Base-by-base conservation (phyloP, 1,140 invertebrate genomes). In the Drosophila insularis region DNA sequence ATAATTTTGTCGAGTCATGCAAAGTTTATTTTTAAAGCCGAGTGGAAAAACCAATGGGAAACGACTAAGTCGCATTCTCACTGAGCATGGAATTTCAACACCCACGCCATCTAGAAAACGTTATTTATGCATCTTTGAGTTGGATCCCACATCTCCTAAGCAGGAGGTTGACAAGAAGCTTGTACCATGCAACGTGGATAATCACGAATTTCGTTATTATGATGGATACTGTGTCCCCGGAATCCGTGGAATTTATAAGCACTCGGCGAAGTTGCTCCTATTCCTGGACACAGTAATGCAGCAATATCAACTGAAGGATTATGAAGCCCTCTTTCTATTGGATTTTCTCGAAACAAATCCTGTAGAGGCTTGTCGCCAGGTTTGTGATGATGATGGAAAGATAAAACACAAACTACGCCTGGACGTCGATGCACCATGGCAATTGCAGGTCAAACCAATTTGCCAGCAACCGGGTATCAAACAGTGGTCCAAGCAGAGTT, bases 351-450 rank as follows among this genome's bases (percentile, higher is more conserved):
- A 67, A 19, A 23, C 17, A 17, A 64, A 78, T 2, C 2, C 61
- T 0, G 0, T 0, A 0, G 72, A 78, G 13, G 74, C 75, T 0
- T 60, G 37, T 32, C 37, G 54, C 3, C 75, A 78, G n/a, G 17
- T 78, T 50, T 50, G 19, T 11, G 0, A 4, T 8, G n/a, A 5
- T 21, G 11, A 58, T 19, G 6, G 7, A 13, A 14, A 5, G 0
- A 2, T 5, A 27, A 27, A 27, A 6, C 27, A 27, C 27, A 6
- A 11, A 0, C 6, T 21, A 13, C 3, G 2, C 1, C 2, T 78
- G 1, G 55, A 71, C 0, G 23, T 78, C 6, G 75, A 78, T 61
- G 37, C 37, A 1, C 72, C 72, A 0, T 78, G 72, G 75, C 59
- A 64, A 0, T 14, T 71, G 11, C 27, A 35, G 8, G 5, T 50